These are phyloP conservation scores for Carcina quercana DNA, from an alignment of 2,888 invertebrate species.

Conservation along the genomic window DNA sequence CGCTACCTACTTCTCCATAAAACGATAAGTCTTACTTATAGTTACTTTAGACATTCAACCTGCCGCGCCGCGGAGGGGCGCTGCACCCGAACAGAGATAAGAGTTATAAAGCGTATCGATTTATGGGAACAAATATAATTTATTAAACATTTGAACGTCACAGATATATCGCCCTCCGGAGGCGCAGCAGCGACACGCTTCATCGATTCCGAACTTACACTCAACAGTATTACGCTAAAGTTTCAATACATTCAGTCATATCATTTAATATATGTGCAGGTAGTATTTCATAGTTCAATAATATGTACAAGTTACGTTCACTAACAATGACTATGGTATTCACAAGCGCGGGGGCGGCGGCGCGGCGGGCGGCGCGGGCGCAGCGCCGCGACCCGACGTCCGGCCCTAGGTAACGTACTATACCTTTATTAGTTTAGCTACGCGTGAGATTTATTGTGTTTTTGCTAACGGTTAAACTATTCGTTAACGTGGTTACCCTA, in stretches of 20 bases:
- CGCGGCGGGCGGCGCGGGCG: conserved; percentile 4
- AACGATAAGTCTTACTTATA: conserved; percentile 43
- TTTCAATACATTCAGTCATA: conserved; percentile 60
- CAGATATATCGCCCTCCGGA: conserved; percentile 29
- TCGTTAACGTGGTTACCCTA: conserved; percentile 45
- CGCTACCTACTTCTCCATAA: conserved; percentile 41
- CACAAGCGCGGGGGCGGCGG: conserved; percentile 36
- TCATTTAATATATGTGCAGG: conserved; percentile 56
- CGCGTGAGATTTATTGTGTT: conserved; percentile 51
- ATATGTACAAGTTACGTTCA: conserved; percentile 58
- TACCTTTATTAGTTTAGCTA: conserved; percentile 39
- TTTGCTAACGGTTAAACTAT: conserved; percentile 51
- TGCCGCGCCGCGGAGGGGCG: conserved; percentile 38
- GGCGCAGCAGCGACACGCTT: conserved; percentile 38
- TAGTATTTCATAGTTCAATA: conserved; percentile 38
- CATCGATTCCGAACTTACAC: conserved; percentile 43
- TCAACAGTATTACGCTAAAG: conserved; percentile 49
- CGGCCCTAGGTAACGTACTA: conserved; percentile 29
- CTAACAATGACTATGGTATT: conserved; percentile 52
- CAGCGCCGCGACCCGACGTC: conserved; percentile 1
- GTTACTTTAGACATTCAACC: conserved; percentile 48
- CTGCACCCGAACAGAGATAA: conserved; percentile 39
- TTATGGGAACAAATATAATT: conserved; percentile 51
- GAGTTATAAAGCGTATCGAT: conserved; percentile 67
- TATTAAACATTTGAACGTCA: conserved; percentile 42